Conservation (phyloP, 2,888 invertebrate species). For the Erebia aethiops region DNA sequence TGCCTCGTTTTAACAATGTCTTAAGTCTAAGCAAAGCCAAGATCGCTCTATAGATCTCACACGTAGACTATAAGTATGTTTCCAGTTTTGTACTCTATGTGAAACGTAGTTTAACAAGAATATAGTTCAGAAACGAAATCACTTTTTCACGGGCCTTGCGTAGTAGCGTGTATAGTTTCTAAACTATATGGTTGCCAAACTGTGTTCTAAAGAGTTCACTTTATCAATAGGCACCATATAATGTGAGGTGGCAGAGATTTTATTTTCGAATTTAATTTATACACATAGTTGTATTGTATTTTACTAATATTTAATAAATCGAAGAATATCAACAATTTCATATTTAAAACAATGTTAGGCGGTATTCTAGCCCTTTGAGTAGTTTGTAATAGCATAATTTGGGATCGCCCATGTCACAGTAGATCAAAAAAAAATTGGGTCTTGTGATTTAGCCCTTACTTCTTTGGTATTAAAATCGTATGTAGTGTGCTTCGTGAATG, state of each 20-base stretch:
- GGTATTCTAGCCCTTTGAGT: conserved; percentile 3
- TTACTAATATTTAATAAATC: conserved; percentile 8
- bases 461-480: background rate
- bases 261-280: conserved; percentile 34
- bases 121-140: background rate
- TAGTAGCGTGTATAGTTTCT: background rate
- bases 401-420: background rate
- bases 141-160: background rate
- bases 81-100: background rate
- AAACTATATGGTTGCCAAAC: background rate
- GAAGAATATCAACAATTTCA: background rate
- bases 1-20: too few relatives aligned
- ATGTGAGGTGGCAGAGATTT: conserved; percentile 25
- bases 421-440: background rate
- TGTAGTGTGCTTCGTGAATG: background rate
- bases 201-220: background rate
- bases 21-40: too few relatives aligned
- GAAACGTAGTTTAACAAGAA: background rate
- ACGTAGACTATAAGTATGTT: too few relatives aligned
- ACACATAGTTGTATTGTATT: conserved; percentile 24
- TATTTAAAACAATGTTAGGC: background rate
- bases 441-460: background rate
- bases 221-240: background rate
- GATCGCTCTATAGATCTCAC: too few relatives aligned
- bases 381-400: conserved; percentile 11